Conservation (phyloP, 2,113 vertebrate species). For the Marmota flaviventris region DNA sequence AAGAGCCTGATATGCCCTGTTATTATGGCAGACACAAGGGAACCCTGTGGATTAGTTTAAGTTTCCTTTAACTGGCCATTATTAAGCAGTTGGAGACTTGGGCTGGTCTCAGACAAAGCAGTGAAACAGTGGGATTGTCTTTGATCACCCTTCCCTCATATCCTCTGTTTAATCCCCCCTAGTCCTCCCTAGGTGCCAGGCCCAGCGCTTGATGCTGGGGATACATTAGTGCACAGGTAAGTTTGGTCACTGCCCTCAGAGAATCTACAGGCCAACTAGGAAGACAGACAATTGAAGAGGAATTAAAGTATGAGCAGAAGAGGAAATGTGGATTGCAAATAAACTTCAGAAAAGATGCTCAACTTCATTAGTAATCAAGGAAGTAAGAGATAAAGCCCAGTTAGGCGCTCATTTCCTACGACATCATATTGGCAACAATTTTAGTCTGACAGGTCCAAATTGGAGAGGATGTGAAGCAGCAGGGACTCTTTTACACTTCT, state of each 20-base stretch:
- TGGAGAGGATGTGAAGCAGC: background rate
- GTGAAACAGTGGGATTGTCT: background rate
- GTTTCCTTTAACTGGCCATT: background rate
- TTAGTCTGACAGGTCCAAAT: background rate
- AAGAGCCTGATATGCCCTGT: background rate
- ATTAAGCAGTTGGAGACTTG: background rate
- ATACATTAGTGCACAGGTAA: background rate
- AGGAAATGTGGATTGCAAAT: background rate
- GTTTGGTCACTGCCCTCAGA: background rate
- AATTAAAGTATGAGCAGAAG: background rate
- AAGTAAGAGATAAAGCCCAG: background rate
- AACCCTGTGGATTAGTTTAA: background rate
- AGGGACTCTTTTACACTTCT: background rate
- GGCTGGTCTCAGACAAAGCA: slow-evolving; percentile 22
- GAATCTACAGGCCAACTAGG: background rate
- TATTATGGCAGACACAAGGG: background rate
- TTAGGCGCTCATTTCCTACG: background rate
- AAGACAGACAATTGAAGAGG: background rate
- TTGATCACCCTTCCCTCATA: background rate
- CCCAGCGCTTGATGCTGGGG: background rate
- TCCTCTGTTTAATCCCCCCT: background rate
- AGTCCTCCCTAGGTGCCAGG: background rate
- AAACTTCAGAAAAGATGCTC: background rate
- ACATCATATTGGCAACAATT: background rate
- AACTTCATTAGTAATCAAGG: background rate